A percentile compares a stretch with the other conserved stretches of the same genome.
phyloP scores from a whole-genome alignment of 2,113 vertebrate species.

The Anoura caudifer region DNA sequence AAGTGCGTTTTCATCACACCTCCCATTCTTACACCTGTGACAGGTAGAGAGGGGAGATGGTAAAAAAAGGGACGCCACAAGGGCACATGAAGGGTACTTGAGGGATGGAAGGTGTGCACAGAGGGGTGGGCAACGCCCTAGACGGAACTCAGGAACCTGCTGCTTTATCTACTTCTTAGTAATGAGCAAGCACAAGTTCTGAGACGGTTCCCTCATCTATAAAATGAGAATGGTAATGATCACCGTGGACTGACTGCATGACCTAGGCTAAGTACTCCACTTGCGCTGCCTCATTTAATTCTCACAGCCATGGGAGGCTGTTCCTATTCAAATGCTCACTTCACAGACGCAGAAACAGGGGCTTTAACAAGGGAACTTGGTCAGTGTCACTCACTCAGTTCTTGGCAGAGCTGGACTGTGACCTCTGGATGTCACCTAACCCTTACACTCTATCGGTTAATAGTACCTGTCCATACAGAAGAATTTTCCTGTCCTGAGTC shows the following conservation, averaged over 20 bases:
- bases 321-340: not conserved
- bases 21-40: not conserved
- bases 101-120: accelerated
- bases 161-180: not conserved
- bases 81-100: not conserved
- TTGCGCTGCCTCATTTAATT: not conserved
- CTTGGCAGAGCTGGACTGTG: not conserved
- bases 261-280: not conserved
- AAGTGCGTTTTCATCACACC: not conserved
- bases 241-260: accelerated
- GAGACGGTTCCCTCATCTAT: not conserved
- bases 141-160: not conserved
- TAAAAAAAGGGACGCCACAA: not conserved
- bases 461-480: not conserved
- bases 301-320: not conserved
- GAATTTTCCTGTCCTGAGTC: not conserved
- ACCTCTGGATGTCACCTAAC: not conserved
- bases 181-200: not conserved
- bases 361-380: not conserved
- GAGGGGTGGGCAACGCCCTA: not conserved
- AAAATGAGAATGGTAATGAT: not conserved
- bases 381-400: not conserved
- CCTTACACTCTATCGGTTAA: too few relatives aligned
- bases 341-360: not conserved
- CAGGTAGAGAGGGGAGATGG: not conserved